These are phyloP conservation scores for Drosophila mercatorum DNA, from an alignment of 2,888 invertebrate species.

Conservation along the genomic window DNA sequence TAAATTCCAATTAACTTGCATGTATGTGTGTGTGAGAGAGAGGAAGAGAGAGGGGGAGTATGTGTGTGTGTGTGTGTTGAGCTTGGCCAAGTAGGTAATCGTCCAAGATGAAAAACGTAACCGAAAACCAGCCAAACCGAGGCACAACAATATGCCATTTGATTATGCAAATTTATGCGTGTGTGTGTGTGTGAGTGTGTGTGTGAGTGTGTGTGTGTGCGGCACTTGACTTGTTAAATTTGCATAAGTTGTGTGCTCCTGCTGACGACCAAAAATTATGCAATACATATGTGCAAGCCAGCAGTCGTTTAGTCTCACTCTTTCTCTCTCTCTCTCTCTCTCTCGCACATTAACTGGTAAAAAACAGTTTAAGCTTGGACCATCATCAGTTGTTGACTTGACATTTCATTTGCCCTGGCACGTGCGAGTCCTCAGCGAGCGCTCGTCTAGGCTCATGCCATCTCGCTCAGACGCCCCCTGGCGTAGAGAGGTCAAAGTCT, in stretches of 20 bases:
- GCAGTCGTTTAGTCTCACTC: slow-evolving; percentile 9
- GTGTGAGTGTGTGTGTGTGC: slow-evolving; percentile 29
- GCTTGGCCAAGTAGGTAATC: slow-evolving; percentile 69
- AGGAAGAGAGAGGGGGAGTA: background rate
- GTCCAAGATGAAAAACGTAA: slow-evolving; percentile 68
- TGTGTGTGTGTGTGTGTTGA: slow-evolving; percentile 13
- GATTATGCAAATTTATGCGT: slow-evolving; percentile 72
- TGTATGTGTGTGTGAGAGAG: slow-evolving; percentile 13
- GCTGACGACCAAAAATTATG: slow-evolving; percentile 63
- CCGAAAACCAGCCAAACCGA: slow-evolving; percentile 22
- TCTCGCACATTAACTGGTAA: slow-evolving; percentile 1
- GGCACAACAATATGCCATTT: slow-evolving; percentile 73
- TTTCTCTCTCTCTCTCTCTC: background rate
- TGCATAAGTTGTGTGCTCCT: slow-evolving; percentile 67
- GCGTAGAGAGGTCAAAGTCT: background rate
- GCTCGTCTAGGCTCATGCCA: background rate
- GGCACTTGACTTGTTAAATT: slow-evolving; percentile 75
- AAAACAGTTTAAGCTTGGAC: slow-evolving; percentile 25
- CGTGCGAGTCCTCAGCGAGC: background rate
- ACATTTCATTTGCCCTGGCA: slow-evolving; percentile 17
- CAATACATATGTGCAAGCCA: slow-evolving; percentile 55
- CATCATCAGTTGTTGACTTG: slow-evolving; percentile 44
- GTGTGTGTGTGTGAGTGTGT: slow-evolving; percentile 15
- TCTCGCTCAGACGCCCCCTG: background rate
- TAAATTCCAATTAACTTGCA: slow-evolving; percentile 78